A percentile compares a stretch with the other conserved stretches of the same genome.
Conservation (phyloP, 2,797 vertebrate genomes). For the Gymnoscopelus braueri region DNA sequence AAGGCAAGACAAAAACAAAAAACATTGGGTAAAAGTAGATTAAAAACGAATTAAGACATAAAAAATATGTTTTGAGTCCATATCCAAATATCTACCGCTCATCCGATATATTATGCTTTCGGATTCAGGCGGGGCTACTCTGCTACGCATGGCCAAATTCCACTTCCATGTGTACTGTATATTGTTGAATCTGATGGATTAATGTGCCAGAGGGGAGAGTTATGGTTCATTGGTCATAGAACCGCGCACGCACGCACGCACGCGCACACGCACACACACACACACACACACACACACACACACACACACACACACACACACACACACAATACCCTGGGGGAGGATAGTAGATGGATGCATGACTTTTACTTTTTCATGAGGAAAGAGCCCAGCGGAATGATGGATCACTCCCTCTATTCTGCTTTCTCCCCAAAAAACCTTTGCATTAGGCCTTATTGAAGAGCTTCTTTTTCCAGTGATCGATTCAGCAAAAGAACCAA, state of each 20-base stretch:
- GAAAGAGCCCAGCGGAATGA: conserved; percentile 18
- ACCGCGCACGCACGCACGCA: too few relatives aligned
- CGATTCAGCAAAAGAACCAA: not conserved
- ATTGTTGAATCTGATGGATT: conserved; percentile 52
- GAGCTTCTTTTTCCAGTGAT: conserved; percentile 11
- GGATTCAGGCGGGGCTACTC: too few relatives aligned
- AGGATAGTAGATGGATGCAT: conserved; percentile 37
- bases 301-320: not conserved
- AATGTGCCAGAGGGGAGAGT: conserved; percentile 58
- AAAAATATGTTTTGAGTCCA: too few relatives aligned
- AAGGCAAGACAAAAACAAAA: too few relatives aligned
- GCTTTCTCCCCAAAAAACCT: not conserved
- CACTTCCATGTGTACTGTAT: conserved; percentile 41
- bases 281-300: not conserved
- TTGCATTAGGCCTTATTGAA: not conserved
- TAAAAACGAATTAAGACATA: too few relatives aligned
- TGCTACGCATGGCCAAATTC: conserved; percentile 26
- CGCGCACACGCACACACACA: conserved; percentile 20
- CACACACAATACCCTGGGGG: conserved; percentile 22
- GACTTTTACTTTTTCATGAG: conserved; percentile 41
- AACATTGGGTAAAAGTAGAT: too few relatives aligned
- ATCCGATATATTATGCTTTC: too few relatives aligned
- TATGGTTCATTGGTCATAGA: conserved; percentile 42
- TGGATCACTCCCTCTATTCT: conserved; percentile 26
- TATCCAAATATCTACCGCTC: too few relatives aligned